phyloP scores from a whole-genome alignment of 1,140 invertebrate species.

The Phocides pigmalion region DNA sequence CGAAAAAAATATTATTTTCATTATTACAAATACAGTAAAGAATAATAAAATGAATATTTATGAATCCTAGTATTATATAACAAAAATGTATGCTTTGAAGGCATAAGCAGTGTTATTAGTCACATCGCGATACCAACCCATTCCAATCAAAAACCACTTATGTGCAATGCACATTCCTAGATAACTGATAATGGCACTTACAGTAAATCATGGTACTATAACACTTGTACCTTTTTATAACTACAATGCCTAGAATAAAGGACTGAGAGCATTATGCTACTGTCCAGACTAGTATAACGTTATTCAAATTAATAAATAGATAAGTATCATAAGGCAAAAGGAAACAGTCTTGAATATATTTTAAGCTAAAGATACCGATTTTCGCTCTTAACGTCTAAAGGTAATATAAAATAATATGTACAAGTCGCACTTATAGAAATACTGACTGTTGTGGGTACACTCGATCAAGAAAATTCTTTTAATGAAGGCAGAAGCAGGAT shows the following conservation, averaged over 20 bases:
- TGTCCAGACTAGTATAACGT: slow-evolving; percentile 67
- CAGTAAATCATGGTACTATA: slow-evolving; percentile 35
- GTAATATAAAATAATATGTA: slow-evolving; percentile 37
- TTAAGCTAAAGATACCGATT: slow-evolving; percentile 37
- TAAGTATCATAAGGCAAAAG: slow-evolving; percentile 56
- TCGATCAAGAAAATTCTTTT: neutral
- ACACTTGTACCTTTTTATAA: slow-evolving; percentile 41
- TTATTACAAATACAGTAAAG: neutral
- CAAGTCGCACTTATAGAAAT: slow-evolving; percentile 29
- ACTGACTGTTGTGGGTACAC: slow-evolving; percentile 28
- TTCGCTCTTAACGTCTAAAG: slow-evolving; percentile 15
- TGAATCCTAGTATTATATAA: neutral
- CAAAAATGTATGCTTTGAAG: neutral
- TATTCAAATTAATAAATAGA: slow-evolving; percentile 73
- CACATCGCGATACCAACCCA: slow-evolving; percentile 13
- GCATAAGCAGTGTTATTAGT: slow-evolving; percentile 7
- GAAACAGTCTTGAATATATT: slow-evolving; percentile 66
- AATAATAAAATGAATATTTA: neutral
- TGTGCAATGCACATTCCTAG: slow-evolving; percentile 27
- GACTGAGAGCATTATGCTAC: slow-evolving; percentile 41
- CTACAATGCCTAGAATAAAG: slow-evolving; percentile 46
- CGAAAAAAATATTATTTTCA: neutral
- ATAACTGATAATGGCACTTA: slow-evolving; percentile 57
- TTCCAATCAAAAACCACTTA: slow-evolving; percentile 27
- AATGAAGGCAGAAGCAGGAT: too few relatives aligned